These are phyloP conservation scores for Empis livida DNA, from an alignment of 2,888 invertebrate genomes.

Conservation along the genomic window DNA sequence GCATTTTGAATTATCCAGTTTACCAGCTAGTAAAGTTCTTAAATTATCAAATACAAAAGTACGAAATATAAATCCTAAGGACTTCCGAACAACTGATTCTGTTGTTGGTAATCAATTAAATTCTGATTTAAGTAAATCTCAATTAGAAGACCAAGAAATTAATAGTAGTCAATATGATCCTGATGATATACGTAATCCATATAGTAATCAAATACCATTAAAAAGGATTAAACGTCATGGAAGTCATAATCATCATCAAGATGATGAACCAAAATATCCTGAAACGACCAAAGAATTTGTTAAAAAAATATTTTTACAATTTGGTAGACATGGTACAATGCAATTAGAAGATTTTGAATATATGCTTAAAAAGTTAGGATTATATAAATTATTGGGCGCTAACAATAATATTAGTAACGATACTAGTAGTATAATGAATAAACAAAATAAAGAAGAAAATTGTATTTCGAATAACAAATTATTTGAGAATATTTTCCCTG, in stretches of 20 bases:
- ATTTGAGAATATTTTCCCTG: constrained; percentile 5
- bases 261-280: constrained; percentile 20
- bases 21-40: background rate
- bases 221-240: constrained; percentile 27
- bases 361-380: constrained; percentile 47
- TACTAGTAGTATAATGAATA: constrained; percentile 8
- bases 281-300: constrained; percentile 46
- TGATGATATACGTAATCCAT: constrained; percentile 10
- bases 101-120: constrained; percentile 14
- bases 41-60: too few relatives aligned
- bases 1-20: constrained; percentile 43
- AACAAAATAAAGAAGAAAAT: constrained; percentile 13
- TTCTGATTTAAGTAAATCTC: background rate
- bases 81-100: constrained; percentile 17
- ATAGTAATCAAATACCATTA: constrained; percentile 7
- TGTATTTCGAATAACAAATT: constrained; percentile 18
- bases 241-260: constrained; percentile 21
- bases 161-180: background rate
- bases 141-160: background rate
- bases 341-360: constrained; percentile 52
- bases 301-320: constrained; percentile 51
- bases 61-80: constrained; percentile 19
- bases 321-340: constrained; percentile 49
- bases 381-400: constrained; percentile 38
- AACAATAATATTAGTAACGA: background rate